Evolutionary conservation across 2,888 invertebrate genomes (phyloP), one percentile per base, ranked within the genome.

Genomic region (Alviniconcha strummeri): DNA sequence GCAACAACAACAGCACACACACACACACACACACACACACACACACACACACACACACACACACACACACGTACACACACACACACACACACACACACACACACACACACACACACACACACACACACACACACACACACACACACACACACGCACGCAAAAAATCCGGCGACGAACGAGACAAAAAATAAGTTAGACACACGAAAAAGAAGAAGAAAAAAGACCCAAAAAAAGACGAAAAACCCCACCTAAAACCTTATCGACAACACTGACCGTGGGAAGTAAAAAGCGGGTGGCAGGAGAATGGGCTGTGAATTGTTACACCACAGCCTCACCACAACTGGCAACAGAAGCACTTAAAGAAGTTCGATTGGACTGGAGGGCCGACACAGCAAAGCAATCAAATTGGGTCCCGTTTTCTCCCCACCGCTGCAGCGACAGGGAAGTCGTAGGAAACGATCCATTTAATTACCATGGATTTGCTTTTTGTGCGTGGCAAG

Each of bases 401-500:
- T 77, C 77, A 77, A 77, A 77, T 19, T 77, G 77, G 56, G 19
- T 55, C 77, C 57, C 57, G 77, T 55, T 77, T 36, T 56, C 77
- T 77, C 4, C 57, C 19, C 55, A 52, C 2, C 55, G 17, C 55
- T 13, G 36, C 74, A 54, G 54, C 9, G n/a, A 1, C 9, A 54
- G 55, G 75, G 55, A 75, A 55, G 75, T 75, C 75, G 15, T 54
- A 55, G 75, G 57, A 77, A 77, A 19, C 77, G 77, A 77, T 77
- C 77, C 77, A 77, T 77, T 77, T 77, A 77, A 77, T 77, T 77
- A 77, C 77, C 13, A 57, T 57, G 77, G 77, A 77, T 77, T 77
- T 77, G 77, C 77, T 77, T 57, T 57, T 77, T 77, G 13, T 7
- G 17, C 56, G 55, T 8, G 17, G 56, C 13, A 8, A 13, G 9